phyloP scores from a whole-genome alignment of 2,797 vertebrate species.

The Paramormyrops hopkinsi region DNA sequence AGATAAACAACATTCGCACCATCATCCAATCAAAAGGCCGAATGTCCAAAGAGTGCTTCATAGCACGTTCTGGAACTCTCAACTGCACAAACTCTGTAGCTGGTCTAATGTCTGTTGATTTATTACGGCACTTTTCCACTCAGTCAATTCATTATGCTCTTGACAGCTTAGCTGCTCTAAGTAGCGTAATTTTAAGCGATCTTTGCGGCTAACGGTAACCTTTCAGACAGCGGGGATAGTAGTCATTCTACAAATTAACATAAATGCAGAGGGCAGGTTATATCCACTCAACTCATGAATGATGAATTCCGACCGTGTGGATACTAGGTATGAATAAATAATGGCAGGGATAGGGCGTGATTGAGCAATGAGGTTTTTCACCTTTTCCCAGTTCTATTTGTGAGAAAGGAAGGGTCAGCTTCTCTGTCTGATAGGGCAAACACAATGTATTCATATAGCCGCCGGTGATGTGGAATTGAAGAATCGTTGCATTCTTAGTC shows the following conservation, averaged over 20 bases:
- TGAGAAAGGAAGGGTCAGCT: background rate
- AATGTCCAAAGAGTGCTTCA: background rate
- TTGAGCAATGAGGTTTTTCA: background rate
- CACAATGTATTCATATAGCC: background rate
- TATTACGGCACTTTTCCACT: background rate
- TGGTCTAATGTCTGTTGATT: background rate
- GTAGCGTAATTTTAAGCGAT: background rate
- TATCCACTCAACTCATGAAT: background rate
- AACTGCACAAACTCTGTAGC: background rate
- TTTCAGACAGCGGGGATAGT: background rate
- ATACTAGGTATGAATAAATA: background rate
- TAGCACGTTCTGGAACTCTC: background rate
- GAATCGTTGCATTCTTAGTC: background rate
- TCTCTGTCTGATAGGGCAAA: background rate
- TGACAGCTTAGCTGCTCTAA: background rate
- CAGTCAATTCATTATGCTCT: background rate
- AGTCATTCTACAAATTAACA: background rate
- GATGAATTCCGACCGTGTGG: background rate
- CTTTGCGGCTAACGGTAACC: background rate
- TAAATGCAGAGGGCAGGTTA: slow-evolving; percentile 1
- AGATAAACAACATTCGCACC: background rate
- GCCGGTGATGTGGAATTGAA: background rate
- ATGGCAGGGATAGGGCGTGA: background rate
- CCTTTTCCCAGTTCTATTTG: background rate
- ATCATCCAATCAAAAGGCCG: background rate